Evolutionary conservation across 2,797 vertebrate genomes (phyloP).

Genomic region (Zenarchopterus dispar): DNA sequence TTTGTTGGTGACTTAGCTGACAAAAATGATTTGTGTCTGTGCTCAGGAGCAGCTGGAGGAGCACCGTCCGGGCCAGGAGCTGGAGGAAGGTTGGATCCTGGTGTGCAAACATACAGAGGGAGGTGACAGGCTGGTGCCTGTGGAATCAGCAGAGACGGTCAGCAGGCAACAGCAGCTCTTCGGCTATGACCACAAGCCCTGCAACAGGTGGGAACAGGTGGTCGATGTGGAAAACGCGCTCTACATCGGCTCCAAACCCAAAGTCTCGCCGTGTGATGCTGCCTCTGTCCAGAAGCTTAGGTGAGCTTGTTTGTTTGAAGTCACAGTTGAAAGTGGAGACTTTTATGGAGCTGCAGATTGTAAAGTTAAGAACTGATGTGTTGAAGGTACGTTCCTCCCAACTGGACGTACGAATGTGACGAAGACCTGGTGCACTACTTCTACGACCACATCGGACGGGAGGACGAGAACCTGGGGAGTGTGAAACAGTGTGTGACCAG

Average conservation of each 20-base stretch:
- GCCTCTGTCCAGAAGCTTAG: slow-evolving; percentile 90
- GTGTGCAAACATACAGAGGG: slow-evolving; percentile 94
- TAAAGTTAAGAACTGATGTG: slow-evolving; percentile 1
- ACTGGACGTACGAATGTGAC: slow-evolving; percentile 96
- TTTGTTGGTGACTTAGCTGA: background rate
- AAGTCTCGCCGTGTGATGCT: slow-evolving; percentile 84
- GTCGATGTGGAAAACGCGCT: slow-evolving; percentile 91
- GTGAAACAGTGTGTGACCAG: slow-evolving; percentile 97
- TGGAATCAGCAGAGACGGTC: slow-evolving; percentile 90
- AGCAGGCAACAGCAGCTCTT: slow-evolving; percentile 93
- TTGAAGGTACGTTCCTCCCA: slow-evolving; percentile 89
- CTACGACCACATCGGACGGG: slow-evolving; percentile 94
- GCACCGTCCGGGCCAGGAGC: slow-evolving; percentile 85
- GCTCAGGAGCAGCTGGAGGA: slow-evolving; percentile 94
- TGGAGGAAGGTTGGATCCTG: slow-evolving; percentile 94
- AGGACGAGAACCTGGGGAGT: slow-evolving; percentile 95
- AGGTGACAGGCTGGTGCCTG: slow-evolving; percentile 92
- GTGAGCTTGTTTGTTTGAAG: slow-evolving; percentile 71
- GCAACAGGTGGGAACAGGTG: slow-evolving; percentile 95
- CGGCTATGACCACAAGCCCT: slow-evolving; percentile 92
- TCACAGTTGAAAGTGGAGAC: background rate
- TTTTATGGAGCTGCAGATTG: background rate
- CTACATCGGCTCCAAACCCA: slow-evolving; percentile 88
- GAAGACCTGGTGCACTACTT: slow-evolving; percentile 97
- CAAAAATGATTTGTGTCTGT: background rate